Base-by-base conservation (phyloP, 2,888 invertebrate genomes). In the Acanthococcus lagerstroemiae region DNA sequence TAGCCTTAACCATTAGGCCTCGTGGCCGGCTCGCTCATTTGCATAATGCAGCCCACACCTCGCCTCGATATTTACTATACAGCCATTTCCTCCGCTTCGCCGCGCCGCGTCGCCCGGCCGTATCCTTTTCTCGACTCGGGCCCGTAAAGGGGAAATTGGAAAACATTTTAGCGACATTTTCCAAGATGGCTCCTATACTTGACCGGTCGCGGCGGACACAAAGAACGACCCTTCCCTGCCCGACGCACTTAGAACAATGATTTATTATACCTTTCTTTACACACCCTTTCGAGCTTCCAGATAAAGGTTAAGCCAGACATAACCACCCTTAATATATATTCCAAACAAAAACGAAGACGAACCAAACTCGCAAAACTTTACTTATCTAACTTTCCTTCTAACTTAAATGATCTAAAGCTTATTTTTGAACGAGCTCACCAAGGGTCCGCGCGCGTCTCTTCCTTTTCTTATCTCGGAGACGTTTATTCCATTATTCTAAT, bases 161-260 rank as follows among this genome's bases (percentile, higher is more conserved):
- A 70, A 70, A 70, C 69, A 69, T 70, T 69, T 68, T 67, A 67
- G 69, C 68, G 70, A 70, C 70, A 70, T 70, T 70, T 70, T 68
- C 69, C 70, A 70, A 70, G 67, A 70, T 70, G 70, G 70, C 69
- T 65, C 66, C 68, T 46, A 46, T 15, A 67, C 67, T 68, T 68
- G 68, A 68, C 68, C 68, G 67, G 68, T 65, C 37, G 57, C 48
- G 50, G 26, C 65, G 48, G 63, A 63, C 63, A 63, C 60, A 54
- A 48, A 60, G 54, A 63, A 30, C 54, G 9, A 27, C 17, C 30
- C 55, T 55, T 24, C 65, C 15, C 56, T 26, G 25, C 65, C 55
- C 54, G 50, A 46, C 68, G 65, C 68, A 67, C 65, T 67, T 67
- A 68, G 67, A 68, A 68, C 68, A 68, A 68, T 68, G 68, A 68